Evolutionary conservation across 2,888 invertebrate genomes (phyloP).

Genomic region (Hedya salicella): DNA sequence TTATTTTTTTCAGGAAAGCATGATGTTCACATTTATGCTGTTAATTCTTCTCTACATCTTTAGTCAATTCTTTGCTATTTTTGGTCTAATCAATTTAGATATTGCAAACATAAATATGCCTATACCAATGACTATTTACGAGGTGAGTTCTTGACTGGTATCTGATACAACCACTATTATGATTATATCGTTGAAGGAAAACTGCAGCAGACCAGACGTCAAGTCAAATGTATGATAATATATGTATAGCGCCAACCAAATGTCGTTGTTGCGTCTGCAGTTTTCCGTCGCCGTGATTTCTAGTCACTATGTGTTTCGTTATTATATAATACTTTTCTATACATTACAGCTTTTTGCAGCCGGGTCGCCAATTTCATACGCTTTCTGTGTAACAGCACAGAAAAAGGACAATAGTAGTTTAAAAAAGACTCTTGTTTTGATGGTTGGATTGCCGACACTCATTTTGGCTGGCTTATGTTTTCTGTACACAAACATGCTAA

Average conservation of each 20-base stretch:
- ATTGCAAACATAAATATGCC: slow-evolving; percentile 77
- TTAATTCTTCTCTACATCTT: slow-evolving; percentile 75
- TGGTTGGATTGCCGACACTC: slow-evolving; percentile 70
- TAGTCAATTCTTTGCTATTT: slow-evolving; percentile 79
- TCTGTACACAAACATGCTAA: slow-evolving; percentile 77
- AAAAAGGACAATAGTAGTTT: slow-evolving; percentile 65
- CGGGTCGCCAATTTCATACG: slow-evolving; percentile 78
- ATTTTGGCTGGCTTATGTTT: slow-evolving; percentile 74
- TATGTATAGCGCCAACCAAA: too few relatives aligned
- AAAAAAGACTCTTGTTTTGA: slow-evolving; percentile 68
- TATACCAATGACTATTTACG: slow-evolving; percentile 75
- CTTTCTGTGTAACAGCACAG: slow-evolving; percentile 69
- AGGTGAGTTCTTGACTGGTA: slow-evolving; percentile 59
- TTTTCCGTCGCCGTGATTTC: too few relatives aligned
- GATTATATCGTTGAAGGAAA: too few relatives aligned
- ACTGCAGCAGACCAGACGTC: too few relatives aligned
- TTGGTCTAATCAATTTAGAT: slow-evolving; percentile 78
- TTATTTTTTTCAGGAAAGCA: slow-evolving; percentile 73
- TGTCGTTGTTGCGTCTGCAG: too few relatives aligned
- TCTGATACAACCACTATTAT: background rate
- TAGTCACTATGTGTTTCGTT: background rate
- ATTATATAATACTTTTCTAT: slow-evolving; percentile 20
- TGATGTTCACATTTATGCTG: slow-evolving; percentile 79
- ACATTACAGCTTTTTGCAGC: slow-evolving; percentile 74
- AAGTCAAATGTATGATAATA: too few relatives aligned